Percentiles rank a stretch among this genome's conserved stretches.
Conservation (phyloP, 2,888 invertebrate genomes). For the Chaitophorus viminalis region DNA sequence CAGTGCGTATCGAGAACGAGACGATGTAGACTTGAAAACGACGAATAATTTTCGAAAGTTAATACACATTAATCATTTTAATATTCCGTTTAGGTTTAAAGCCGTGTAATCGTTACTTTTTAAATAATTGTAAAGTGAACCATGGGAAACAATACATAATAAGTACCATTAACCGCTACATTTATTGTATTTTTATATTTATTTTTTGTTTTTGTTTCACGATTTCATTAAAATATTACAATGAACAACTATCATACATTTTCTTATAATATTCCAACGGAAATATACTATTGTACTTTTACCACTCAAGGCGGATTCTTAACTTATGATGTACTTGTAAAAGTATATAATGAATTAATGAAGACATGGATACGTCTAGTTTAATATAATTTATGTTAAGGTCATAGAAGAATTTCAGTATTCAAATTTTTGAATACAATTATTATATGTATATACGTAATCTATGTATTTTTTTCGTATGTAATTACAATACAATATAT, state of each 20-base stretch:
- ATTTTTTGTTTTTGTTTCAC: neutral
- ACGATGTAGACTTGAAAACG: too few species aligned
- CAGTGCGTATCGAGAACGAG: neutral
- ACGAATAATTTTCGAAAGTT: neutral
- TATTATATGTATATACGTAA: too few species aligned
- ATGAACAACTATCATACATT: neutral
- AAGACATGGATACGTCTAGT: neutral
- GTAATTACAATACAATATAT: too few species aligned
- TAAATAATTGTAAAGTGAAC: neutral
- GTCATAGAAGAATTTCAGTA: neutral
- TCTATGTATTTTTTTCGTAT: too few species aligned
- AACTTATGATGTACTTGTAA: too few species aligned
- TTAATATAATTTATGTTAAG: neutral
- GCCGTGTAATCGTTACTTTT: neutral
- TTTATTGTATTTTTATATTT: neutral
- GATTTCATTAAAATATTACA: neutral
- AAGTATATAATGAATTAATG: too few species aligned
- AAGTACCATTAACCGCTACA: neutral
- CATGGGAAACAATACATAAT: neutral
- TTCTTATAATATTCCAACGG: neutral
- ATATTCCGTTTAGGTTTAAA: neutral
- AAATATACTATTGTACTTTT: neutral
- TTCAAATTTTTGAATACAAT: neutral
- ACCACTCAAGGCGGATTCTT: neutral
- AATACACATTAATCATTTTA: neutral